A percentile compares a stretch with the other conserved stretches of the same genome.
Evolutionary conservation across 1,140 invertebrate species (phyloP).

Genomic region (Diorhabda sublineata): DNA sequence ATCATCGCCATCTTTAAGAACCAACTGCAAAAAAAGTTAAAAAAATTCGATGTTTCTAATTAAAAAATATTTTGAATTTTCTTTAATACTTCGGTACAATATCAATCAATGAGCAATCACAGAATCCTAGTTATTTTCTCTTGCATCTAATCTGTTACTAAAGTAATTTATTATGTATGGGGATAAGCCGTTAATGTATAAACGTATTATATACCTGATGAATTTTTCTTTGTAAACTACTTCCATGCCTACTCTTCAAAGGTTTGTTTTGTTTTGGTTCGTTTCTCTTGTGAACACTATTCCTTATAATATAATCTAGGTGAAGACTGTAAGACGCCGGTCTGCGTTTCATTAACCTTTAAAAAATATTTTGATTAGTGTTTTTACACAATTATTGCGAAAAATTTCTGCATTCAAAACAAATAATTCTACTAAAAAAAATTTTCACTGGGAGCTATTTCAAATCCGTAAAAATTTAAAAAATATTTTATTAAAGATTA

Average conservation of each 20-base stretch:
- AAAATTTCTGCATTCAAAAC: no score
- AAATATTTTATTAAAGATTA: no score
- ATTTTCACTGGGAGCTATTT: no score
- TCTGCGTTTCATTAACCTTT: slow-evolving; percentile 66
- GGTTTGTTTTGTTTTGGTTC: slow-evolving; percentile 27
- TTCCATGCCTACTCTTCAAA: slow-evolving; percentile 15
- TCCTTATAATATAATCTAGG: slow-evolving; percentile 66
- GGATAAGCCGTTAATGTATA: no score
- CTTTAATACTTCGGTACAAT: not conserved
- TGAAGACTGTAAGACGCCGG: slow-evolving; percentile 77
- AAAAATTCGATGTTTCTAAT: slow-evolving; percentile 11
- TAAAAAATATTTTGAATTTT: slow-evolving; percentile 6
- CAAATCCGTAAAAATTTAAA: no score
- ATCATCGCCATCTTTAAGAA: slow-evolving; percentile 59
- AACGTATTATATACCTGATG: slow-evolving; percentile 34
- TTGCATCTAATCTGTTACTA: no score
- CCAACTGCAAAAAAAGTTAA: slow-evolving; percentile 43
- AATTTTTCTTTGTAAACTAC: slow-evolving; percentile 38
- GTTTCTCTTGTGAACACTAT: slow-evolving; percentile 32
- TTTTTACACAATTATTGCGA: not conserved
- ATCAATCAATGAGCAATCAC: not conserved
- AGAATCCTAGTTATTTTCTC: no score
- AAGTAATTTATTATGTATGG: no score
- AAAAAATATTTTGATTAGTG: slow-evolving; percentile 15
- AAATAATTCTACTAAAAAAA: no score